Conservation (phyloP, 2,113 vertebrate species). For the Picathartes gymnocephalus region DNA sequence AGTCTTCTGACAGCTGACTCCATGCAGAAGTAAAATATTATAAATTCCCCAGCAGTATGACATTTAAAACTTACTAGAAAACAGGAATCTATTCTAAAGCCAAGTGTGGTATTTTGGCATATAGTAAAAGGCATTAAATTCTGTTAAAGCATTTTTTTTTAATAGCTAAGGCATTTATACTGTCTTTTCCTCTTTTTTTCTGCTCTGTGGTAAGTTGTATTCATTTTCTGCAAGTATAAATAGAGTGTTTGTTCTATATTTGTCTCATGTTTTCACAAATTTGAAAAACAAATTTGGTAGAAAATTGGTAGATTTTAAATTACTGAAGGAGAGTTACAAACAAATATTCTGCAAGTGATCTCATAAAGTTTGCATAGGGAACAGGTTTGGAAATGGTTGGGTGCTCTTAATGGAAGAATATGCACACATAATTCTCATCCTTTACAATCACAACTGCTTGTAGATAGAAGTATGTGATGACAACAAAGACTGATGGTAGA, state of each 20-base stretch:
- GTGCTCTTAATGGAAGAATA: not conserved
- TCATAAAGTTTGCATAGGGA: not conserved
- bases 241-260: not conserved
- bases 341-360: not conserved
- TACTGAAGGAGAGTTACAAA: not conserved
- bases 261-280: not conserved
- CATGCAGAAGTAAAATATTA: not conserved
- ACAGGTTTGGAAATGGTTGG: not conserved
- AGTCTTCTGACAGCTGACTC: not conserved
- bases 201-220: not conserved
- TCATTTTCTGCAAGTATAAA: not conserved
- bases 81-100: not conserved
- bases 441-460: not conserved
- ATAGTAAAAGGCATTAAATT: not conserved
- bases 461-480: not conserved
- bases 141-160: not conserved
- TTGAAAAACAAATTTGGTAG: not conserved
- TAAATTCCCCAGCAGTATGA: not conserved
- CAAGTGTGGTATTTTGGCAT: not conserved
- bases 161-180: not conserved
- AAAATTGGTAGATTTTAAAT: not conserved
- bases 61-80: not conserved
- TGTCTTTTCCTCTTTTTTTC: not conserved
- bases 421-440: accelerated
- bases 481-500: not conserved